Evolutionary conservation across 2,797 vertebrate genomes (phyloP), one percentile per base, ranked within the genome.

Genomic region (Geotrypetes seraphini): DNA sequence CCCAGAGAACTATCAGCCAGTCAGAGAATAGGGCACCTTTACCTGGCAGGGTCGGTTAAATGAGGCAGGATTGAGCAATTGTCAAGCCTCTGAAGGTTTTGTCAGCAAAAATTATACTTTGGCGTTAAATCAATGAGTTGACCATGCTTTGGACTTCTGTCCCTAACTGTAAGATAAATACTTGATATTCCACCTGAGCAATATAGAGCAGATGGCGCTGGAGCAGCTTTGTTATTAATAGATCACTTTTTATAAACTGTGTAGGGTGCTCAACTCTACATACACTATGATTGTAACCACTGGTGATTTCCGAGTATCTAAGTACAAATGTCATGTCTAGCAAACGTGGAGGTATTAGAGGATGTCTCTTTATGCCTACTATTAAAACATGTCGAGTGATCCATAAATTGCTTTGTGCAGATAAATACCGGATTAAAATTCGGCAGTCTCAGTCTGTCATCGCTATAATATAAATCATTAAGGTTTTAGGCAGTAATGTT

Each of bases 1-100:
- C 85, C 90, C 94, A 90, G 86, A 89, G 70, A 69, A 95, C 86
- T 90, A 92, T 94, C 91, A 69, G 73, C 75, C 81, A 79, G 89
- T 92, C 86, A 47, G 70, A 72, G 84, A 79, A 86, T 84, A 87
- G 87, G n/a, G 88, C 84, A 83, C 79, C 80, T 81, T 83, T 79
- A 79, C 81, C 91, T 91, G 88, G 84, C 86, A 83, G 79, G 75
- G 72, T 89, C n/a, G n/a, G n/a, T 88, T 85, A 75, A 84, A 79
- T 79, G 82, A 91, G 88, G 84, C 57, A 75, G 76, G 82, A 80
- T 83, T 87, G 85, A 89, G 81, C 73, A 82, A 83, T 87, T 91
- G 90, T 92, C 87, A 89, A 86, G n/a, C n/a, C n/a, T n/a, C 77
- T 75, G 25, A 75, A 89, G 86, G 91, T 93, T 90, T 91, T 87